phyloP scores from a whole-genome alignment of 2,888 invertebrate genomes.

The Malthinus seriepunctatus region DNA sequence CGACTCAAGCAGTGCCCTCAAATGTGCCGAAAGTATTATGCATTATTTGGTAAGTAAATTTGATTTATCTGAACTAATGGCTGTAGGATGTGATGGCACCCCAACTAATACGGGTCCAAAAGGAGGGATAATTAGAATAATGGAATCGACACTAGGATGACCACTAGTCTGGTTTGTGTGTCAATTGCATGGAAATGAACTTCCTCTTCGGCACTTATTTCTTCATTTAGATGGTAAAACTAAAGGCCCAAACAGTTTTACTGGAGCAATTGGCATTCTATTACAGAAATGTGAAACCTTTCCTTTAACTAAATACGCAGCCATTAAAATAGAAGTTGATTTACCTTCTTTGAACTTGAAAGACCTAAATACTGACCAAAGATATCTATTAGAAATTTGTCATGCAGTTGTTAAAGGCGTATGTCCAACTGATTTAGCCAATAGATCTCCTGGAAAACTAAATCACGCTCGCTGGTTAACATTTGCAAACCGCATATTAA shows the following conservation, averaged over 20 bases:
- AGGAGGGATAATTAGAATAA: too few species aligned
- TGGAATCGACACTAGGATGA: constrained; percentile 28
- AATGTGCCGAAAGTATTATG: not conserved
- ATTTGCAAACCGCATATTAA: not conserved
- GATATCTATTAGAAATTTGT: constrained; percentile 7
- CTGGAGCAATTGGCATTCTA: not conserved
- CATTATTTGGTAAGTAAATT: not conserved
- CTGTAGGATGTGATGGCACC: not conserved
- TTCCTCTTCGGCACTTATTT: constrained; percentile 16
- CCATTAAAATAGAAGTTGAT: constrained; percentile 2
- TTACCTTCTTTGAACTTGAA: not conserved
- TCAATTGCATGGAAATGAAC: constrained; percentile 35
- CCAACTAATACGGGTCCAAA: not conserved
- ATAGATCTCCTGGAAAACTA: constrained; percentile 17
- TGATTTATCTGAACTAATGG: not conserved
- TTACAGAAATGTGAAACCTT: not conserved
- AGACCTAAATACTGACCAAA: not conserved
- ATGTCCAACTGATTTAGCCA: constrained; percentile 10
- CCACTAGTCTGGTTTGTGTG: constrained; percentile 37
- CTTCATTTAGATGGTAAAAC: not conserved
- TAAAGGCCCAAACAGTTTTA: not conserved
- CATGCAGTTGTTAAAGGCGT: constrained; percentile 14
- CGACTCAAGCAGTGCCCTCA: not conserved
- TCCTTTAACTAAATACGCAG: not conserved
- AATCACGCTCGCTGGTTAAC: constrained; percentile 10